Conservation (phyloP, 2,888 invertebrate species). For the Harpalus rubripes region DNA sequence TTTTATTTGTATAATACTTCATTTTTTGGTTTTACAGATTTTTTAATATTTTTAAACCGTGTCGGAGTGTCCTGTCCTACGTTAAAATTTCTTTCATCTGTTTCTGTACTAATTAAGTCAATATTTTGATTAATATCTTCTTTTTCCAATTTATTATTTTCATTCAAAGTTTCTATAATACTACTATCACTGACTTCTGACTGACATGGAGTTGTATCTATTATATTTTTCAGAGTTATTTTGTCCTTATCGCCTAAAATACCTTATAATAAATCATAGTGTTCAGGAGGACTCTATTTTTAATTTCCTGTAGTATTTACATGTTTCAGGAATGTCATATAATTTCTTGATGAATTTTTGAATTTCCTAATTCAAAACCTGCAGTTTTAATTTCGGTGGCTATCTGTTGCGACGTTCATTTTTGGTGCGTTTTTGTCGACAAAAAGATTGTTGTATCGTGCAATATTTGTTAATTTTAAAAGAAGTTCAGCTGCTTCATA, state of each 20-base stretch:
- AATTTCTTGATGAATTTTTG: conserved; percentile 4
- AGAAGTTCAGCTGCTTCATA: background rate
- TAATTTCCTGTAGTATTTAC: background rate
- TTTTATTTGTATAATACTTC: background rate
- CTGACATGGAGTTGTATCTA: background rate
- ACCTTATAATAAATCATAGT: background rate
- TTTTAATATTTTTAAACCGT: background rate
- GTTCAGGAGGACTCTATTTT: background rate
- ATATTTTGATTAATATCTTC: background rate
- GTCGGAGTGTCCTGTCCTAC: background rate
- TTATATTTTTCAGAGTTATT: conserved; percentile 17
- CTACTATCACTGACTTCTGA: background rate
- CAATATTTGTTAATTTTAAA: background rate
- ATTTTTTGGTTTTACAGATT: background rate
- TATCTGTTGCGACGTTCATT: conserved; percentile 12
- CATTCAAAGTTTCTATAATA: background rate
- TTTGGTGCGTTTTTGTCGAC: background rate
- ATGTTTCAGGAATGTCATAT: background rate
- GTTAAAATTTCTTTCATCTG: background rate
- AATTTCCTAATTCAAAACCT: conserved; percentile 7
- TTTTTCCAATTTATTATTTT: background rate
- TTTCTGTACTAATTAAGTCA: background rate
- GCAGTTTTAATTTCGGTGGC: background rate
- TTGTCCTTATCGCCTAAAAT: conserved; percentile 10
- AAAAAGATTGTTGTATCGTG: background rate